A percentile compares a stretch with the other conserved stretches of the same genome.
phyloP scores from a whole-genome alignment of 2,888 invertebrate species.

The Lochmaea capreae region DNA sequence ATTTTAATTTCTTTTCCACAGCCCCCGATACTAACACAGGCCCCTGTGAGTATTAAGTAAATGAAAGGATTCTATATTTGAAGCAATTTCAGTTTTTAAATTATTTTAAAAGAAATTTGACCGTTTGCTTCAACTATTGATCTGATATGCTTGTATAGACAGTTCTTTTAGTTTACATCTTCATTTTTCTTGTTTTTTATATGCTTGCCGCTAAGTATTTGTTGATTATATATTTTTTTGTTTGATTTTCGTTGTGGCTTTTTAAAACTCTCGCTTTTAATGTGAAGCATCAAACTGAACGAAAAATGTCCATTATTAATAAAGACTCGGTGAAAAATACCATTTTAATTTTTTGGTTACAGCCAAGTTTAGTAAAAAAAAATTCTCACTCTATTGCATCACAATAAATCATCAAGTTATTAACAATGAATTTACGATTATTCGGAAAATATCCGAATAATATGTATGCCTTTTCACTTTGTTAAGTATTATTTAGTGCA shows the following conservation, averaged over 20 bases:
- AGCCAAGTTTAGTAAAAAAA: no score
- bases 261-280: neutral
- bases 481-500: no score
- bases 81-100: neutral
- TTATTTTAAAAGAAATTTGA: neutral
- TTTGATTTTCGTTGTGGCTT: neutral
- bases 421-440: no score
- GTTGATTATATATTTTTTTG: neutral
- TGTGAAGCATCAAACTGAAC: neutral
- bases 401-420: no score
- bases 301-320: neutral
- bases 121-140: neutral
- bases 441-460: no score
- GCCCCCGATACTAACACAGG: slow-evolving; percentile 88
- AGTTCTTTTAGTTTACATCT: neutral
- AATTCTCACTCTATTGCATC: no score
- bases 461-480: no score
- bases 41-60: slow-evolving; percentile 83
- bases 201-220: neutral
- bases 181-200: neutral
- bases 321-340: neutral
- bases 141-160: neutral
- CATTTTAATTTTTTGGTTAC: no score
- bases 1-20: slow-evolving; percentile 72
- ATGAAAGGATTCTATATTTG: neutral